These are phyloP conservation scores for Chironomus tentans DNA, from an alignment of 2,888 invertebrate species.

Conservation along the genomic window DNA sequence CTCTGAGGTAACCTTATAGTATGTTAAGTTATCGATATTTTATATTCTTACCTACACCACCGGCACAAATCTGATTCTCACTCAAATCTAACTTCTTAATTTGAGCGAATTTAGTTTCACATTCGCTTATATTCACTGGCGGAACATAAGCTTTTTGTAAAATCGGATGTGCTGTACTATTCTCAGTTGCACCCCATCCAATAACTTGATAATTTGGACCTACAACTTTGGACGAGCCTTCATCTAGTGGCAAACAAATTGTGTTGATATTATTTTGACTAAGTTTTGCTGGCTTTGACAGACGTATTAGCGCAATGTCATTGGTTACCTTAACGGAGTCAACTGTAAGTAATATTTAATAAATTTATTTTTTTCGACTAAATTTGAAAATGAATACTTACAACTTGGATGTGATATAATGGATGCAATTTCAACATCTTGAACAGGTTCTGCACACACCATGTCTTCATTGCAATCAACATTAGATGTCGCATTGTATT, in stretches of 20 bases:
- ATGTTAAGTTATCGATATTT: too few species aligned
- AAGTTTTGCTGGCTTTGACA: slow-evolving; percentile 29
- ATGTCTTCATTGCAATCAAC: slow-evolving; percentile 31
- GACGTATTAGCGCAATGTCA: slow-evolving; percentile 33
- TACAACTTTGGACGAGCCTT: background rate
- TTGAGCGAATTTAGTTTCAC: slow-evolving; percentile 28
- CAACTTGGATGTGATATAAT: slow-evolving; percentile 31
- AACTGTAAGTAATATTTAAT: background rate
- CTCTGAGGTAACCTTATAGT: too few species aligned
- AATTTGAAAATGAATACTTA: too few species aligned
- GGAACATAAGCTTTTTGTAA: slow-evolving; percentile 29
- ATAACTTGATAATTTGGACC: slow-evolving; percentile 28
- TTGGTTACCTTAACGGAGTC: slow-evolving; percentile 29
- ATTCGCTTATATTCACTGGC: slow-evolving; percentile 29
- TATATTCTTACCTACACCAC: slow-evolving; percentile 29
- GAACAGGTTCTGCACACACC: slow-evolving; percentile 32
- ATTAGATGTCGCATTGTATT: slow-evolving; percentile 31
- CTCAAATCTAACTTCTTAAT: slow-evolving; percentile 17
- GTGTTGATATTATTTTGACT: slow-evolving; percentile 30
- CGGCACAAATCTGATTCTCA: slow-evolving; percentile 33
- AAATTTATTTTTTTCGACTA: too few species aligned
- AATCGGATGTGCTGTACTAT: slow-evolving; percentile 27
- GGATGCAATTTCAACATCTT: slow-evolving; percentile 31
- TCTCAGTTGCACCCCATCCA: slow-evolving; percentile 34
- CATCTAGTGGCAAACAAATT: slow-evolving; percentile 33